Conservation (phyloP, 2,888 invertebrate genomes). For the Emmelina monodactyla region DNA sequence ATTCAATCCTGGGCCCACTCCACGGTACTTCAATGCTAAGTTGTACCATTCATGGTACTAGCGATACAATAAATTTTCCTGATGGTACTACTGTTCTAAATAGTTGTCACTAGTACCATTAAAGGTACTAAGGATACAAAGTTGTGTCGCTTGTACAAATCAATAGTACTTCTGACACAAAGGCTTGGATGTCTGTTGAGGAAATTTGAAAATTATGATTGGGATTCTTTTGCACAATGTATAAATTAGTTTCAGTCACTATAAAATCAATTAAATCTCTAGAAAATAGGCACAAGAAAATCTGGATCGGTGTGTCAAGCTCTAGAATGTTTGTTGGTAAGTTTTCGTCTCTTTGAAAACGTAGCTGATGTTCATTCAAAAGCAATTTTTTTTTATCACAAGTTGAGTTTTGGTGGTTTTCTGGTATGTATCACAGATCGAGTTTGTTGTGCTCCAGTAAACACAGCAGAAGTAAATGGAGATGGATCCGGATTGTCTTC, state of each 20-base stretch:
- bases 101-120: no score
- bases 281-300: constrained; percentile 4
- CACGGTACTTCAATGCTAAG: no score
- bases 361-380: constrained; percentile 1
- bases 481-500: background rate
- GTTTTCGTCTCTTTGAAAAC: background rate
- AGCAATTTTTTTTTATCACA: background rate
- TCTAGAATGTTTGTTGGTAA: background rate
- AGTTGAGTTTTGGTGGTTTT: background rate
- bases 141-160: no score
- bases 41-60: no score
- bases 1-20: no score
- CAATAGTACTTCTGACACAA: no score
- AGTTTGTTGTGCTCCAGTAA: no score
- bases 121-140: no score
- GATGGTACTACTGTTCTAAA: no score
- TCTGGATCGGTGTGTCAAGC: constrained; percentile 4
- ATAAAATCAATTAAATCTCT: constrained; percentile 3
- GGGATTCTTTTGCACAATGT: constrained; percentile 3
- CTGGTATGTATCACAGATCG: background rate
- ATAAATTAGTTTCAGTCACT: constrained; percentile 6
- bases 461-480: background rate
- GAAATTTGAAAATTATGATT: constrained; percentile 4
- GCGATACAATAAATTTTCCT: no score
- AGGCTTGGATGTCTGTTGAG: constrained; percentile 4